Evolutionary conservation across 2,888 invertebrate genomes (phyloP).

Genomic region (Nephrotoma appendiculata): DNA sequence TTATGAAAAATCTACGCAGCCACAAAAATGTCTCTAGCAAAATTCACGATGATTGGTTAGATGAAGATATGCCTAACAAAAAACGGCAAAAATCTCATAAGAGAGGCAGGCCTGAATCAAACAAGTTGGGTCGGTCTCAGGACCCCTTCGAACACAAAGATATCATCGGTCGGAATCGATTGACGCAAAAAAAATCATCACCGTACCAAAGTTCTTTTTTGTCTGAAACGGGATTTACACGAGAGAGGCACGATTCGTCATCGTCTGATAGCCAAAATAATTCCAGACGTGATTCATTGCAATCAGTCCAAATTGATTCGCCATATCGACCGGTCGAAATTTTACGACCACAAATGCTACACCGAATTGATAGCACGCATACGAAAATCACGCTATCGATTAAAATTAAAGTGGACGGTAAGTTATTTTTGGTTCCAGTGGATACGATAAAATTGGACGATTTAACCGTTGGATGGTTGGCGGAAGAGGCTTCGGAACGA

Average conservation of each 20-base stretch:
- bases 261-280: conserved; percentile 18
- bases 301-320: not conserved
- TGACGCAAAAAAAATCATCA: conserved; percentile 6
- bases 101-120: not conserved
- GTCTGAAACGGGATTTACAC: conserved; percentile 47
- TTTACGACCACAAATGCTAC: not conserved
- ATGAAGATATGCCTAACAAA: conserved; percentile 47
- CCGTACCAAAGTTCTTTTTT: conserved; percentile 40
- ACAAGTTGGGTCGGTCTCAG: conserved; percentile 21
- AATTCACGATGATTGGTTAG: no score
- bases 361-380: not conserved
- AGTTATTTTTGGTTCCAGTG: conserved; percentile 53
- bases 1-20: conserved; percentile 6
- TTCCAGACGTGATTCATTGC: not conserved
- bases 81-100: conserved; percentile 23
- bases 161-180: conserved; percentile 6
- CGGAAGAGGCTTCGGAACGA: conserved; percentile 59
- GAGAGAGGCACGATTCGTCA: conserved; percentile 31
- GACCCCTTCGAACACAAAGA: conserved; percentile 32
- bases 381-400: conserved; percentile 40
- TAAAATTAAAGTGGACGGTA: conserved; percentile 54
- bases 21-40: no score
- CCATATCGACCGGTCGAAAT: not conserved
- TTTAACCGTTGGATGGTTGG: conserved; percentile 62
- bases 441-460: conserved; percentile 43